These are phyloP conservation scores for Carcina quercana DNA, from an alignment of 2,888 invertebrate genomes.

Conservation along the genomic window DNA sequence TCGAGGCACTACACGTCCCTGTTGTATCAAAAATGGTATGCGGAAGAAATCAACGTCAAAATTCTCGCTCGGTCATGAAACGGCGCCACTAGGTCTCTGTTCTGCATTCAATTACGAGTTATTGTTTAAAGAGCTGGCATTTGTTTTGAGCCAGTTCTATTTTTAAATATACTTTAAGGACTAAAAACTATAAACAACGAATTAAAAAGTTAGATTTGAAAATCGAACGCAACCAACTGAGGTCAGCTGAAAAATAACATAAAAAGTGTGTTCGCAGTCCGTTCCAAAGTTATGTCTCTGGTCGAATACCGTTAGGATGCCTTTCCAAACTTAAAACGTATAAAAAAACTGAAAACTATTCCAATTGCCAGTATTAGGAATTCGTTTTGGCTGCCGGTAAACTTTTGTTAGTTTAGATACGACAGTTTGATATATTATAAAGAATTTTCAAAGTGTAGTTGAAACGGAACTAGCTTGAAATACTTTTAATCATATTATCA, in stretches of 20 bases:
- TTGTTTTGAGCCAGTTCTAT: not conserved
- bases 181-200: slow-evolving; percentile 13
- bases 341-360: slow-evolving; percentile 64
- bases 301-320: slow-evolving; percentile 71
- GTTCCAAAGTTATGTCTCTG: slow-evolving; percentile 62
- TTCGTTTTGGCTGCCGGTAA: slow-evolving; percentile 64
- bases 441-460: no score
- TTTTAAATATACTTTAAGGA: not conserved
- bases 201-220: slow-evolving; percentile 34
- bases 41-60: slow-evolving; percentile 10
- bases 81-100: slow-evolving; percentile 7
- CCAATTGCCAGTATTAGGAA: slow-evolving; percentile 71
- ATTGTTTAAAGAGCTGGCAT: not conserved
- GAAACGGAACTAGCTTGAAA: no score
- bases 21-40: slow-evolving; percentile 4
- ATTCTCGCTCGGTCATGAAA: slow-evolving; percentile 5
- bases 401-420: slow-evolving; percentile 32
- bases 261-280: slow-evolving; percentile 57
- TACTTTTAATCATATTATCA: no score
- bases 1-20: no score
- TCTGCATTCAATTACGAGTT: not conserved
- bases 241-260: slow-evolving; percentile 62
- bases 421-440: no score
- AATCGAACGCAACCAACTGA: slow-evolving; percentile 48
- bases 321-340: slow-evolving; percentile 51